Percentiles rank a stretch among this genome's conserved stretches.
Evolutionary conservation across 2,797 vertebrate genomes (phyloP).

Genomic region (Sebastolobus altivelis): DNA sequence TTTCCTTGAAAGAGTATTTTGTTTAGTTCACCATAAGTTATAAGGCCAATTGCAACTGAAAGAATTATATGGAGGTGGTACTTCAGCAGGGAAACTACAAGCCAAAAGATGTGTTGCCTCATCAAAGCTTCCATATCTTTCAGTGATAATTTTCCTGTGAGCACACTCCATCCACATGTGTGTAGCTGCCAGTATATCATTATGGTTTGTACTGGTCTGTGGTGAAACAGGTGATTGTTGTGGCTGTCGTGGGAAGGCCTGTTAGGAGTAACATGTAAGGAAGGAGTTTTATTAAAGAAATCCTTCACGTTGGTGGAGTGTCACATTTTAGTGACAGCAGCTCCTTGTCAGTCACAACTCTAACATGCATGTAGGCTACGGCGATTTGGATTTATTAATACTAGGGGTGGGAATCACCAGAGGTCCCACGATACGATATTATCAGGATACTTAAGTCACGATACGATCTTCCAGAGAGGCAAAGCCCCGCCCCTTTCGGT

Average conservation of each 20-base stretch:
- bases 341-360: background rate
- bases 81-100: conserved; percentile 6
- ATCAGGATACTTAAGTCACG: too few species aligned
- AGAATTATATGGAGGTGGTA: background rate
- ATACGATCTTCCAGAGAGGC: too few species aligned
- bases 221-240: conserved; percentile 35
- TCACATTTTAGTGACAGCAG: background rate
- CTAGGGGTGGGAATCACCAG: too few species aligned
- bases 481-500: too few species aligned
- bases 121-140: conserved; percentile 14
- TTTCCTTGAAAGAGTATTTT: conserved; percentile 6
- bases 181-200: background rate
- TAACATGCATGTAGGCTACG: background rate
- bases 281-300: conserved; percentile 53
- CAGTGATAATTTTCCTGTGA: background rate
- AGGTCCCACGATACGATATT: too few species aligned
- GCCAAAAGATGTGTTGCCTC: conserved; percentile 7
- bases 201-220: conserved; percentile 7
- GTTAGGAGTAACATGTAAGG: background rate
- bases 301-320: conserved; percentile 14
- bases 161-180: background rate
- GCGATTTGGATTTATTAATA: conserved; percentile 9
- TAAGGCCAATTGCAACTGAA: background rate
- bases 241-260: conserved; percentile 28
- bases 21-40: background rate